These are phyloP conservation scores for Cotesia chilonis DNA, from an alignment of 1,140 invertebrate genomes.

Conservation along the genomic window DNA sequence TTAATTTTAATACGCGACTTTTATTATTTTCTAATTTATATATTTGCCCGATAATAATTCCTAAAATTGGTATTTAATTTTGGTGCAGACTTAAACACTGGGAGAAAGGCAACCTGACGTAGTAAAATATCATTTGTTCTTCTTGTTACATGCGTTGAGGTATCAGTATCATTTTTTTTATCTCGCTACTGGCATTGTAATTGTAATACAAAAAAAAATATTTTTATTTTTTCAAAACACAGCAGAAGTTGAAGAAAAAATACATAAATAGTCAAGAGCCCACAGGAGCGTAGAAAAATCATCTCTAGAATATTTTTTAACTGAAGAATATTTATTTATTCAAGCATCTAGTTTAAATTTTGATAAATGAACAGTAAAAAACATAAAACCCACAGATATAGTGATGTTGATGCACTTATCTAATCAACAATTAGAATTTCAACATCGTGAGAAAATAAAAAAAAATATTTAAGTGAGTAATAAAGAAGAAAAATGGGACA, in stretches of 20 bases:
- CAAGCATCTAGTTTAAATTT: neutral
- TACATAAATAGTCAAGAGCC: neutral
- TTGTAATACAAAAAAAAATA: too few species aligned
- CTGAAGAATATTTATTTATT: neutral
- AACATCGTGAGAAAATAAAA: too few species aligned
- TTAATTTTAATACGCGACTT: slow-evolving; percentile 11
- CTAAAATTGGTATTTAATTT: slow-evolving; percentile 25
- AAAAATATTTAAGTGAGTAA: too few species aligned
- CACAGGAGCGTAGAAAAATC: slow-evolving; percentile 4
- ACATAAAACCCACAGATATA: too few species aligned
- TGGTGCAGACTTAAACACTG: slow-evolving; percentile 53
- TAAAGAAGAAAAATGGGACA: too few species aligned
- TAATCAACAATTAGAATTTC: too few species aligned
- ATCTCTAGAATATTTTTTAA: neutral
- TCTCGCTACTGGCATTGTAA: too few species aligned
- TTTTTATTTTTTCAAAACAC: too few species aligned
- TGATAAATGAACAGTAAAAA: too few species aligned
- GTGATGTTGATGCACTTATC: too few species aligned
- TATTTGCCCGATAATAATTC: neutral
- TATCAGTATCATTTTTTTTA: slow-evolving; percentile 1
- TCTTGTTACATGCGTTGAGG: neutral
- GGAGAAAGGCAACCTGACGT: slow-evolving; percentile 44
- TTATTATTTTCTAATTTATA: neutral
- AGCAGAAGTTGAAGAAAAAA: neutral
- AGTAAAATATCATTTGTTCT: neutral